phyloP scores from a whole-genome alignment of 2,113 vertebrate species.

The Phocoena sinus region DNA sequence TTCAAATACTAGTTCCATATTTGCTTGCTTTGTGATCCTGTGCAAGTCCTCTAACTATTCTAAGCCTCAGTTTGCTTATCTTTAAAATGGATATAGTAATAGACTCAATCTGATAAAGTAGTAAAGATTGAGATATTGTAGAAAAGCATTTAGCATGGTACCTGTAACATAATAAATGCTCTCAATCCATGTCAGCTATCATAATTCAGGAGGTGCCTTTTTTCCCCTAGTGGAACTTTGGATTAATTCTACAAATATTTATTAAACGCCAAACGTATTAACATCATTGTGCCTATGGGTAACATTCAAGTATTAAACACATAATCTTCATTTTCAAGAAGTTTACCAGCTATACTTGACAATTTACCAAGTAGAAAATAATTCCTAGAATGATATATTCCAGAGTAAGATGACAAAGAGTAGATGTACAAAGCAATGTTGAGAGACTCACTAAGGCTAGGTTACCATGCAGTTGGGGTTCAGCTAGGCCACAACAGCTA shows the following conservation, averaged over 20 bases:
- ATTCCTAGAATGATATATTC: background rate
- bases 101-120: background rate
- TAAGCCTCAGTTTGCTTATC: background rate
- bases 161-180: background rate
- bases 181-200: background rate
- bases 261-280: background rate
- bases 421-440: background rate
- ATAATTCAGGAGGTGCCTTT: background rate
- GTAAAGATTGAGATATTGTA: background rate
- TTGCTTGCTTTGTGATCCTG: background rate
- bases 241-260: slow-evolving; percentile 1
- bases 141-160: background rate
- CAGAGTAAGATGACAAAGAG: background rate
- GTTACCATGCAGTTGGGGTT: background rate
- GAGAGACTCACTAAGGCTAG: background rate
- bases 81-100: background rate
- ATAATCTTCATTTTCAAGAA: background rate
- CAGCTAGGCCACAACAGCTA: too few relatives aligned
- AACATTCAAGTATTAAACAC: background rate
- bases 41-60: background rate
- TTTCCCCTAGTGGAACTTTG: background rate
- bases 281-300: background rate
- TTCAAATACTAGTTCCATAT: background rate
- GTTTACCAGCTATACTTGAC: background rate
- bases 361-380: background rate